phyloP scores from a whole-genome alignment of 23 tunicate species.

The Ciona savignyi region DNA sequence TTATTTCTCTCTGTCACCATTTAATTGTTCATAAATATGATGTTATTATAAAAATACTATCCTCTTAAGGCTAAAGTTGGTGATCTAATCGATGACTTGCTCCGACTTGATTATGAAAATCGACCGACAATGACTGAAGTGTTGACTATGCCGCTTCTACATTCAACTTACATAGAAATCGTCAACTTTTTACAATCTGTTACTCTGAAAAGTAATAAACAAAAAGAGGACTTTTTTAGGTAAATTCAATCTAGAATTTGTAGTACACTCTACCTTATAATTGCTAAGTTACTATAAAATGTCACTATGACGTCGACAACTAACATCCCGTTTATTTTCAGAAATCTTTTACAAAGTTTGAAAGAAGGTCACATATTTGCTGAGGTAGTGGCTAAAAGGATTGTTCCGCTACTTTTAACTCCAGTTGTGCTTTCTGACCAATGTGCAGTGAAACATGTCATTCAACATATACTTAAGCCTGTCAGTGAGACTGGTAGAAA shows the following conservation, averaged over 20 bases:
- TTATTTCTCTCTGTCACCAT: background rate
- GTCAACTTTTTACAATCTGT: constrained; percentile 76
- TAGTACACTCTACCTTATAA: too few species aligned
- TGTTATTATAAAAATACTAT: background rate
- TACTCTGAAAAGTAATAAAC: constrained; percentile 41
- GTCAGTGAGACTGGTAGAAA: background rate
- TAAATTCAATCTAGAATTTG: constrained; percentile 14
- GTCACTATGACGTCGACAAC: too few species aligned
- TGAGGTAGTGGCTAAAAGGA: constrained; percentile 58
- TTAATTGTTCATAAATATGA: background rate
- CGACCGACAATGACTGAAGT: constrained; percentile 67
- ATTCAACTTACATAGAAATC: constrained; percentile 59
- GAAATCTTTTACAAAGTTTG: constrained; percentile 29
- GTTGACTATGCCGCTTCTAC: constrained; percentile 42
- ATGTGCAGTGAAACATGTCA: constrained; percentile 38
- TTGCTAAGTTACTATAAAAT: too few species aligned
- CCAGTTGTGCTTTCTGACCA: constrained; percentile 69
- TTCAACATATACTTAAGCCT: constrained; percentile 47
- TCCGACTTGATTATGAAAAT: constrained; percentile 53
- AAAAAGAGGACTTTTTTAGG: constrained; percentile 66
- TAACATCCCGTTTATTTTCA: too few species aligned
- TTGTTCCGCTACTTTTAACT: constrained; percentile 58
- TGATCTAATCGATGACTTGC: constrained; percentile 48
- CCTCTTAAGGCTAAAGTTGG: constrained; percentile 14
- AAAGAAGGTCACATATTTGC: constrained; percentile 44